Evolutionary conservation across 2,797 vertebrate genomes (phyloP).

Genomic region (Dryobates pubescens): DNA sequence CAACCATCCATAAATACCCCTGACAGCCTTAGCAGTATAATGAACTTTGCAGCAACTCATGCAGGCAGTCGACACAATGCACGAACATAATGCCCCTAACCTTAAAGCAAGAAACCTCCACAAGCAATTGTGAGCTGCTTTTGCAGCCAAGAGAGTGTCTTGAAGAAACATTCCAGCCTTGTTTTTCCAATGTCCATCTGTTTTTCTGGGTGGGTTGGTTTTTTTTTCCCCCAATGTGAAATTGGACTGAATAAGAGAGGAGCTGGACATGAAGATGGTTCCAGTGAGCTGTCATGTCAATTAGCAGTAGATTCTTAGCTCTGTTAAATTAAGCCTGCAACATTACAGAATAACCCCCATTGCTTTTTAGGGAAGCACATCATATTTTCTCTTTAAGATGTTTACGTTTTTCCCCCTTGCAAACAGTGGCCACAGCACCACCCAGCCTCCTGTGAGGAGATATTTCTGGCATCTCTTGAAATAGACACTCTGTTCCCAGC

Average conservation of each 20-base stretch:
- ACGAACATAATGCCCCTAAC: constrained; percentile 55
- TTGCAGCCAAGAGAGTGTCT: neutral
- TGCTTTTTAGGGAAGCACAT: constrained; percentile 10
- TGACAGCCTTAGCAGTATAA: constrained; percentile 75
- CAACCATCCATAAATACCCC: constrained; percentile 75
- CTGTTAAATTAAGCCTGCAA: constrained; percentile 34
- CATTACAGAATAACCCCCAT: constrained; percentile 8
- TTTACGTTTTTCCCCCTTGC: constrained; percentile 39
- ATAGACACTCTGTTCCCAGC: neutral
- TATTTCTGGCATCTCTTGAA: constrained; percentile 19
- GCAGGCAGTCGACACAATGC: constrained; percentile 70
- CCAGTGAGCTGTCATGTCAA: neutral
- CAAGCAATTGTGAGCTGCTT: constrained; percentile 53
- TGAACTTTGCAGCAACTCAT: constrained; percentile 77
- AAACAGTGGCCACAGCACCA: neutral
- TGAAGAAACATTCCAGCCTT: neutral
- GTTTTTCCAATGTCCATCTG: neutral
- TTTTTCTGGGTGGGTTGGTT: neutral
- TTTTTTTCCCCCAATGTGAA: neutral
- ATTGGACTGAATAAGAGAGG: neutral
- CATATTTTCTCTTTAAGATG: constrained; percentile 49
- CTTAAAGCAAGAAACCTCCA: constrained; percentile 46
- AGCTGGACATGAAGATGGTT: neutral
- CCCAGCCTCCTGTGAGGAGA: neutral
- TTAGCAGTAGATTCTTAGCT: constrained; percentile 22